Evolutionary conservation across 2,797 vertebrate species (phyloP), one percentile per base, ranked within the genome.

Genomic region (Xenopus petersii): DNA sequence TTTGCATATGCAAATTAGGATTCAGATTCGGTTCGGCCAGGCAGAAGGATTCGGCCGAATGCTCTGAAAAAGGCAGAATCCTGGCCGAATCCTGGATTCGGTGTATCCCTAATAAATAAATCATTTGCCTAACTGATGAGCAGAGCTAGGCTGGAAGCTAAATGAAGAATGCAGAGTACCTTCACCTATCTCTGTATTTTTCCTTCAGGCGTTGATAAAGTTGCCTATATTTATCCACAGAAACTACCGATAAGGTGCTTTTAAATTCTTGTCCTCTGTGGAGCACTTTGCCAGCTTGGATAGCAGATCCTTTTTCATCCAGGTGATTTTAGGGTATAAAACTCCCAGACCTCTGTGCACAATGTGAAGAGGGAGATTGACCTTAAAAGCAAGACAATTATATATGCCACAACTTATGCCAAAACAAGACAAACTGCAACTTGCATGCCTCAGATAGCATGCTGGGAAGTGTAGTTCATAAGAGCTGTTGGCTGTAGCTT

Each of bases 191-290:
- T 81, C 86, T 95, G 84, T 98, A 96, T 82, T 97, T 96, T 80
- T 93, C 91, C 82, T 98, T 99, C 64, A 99, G 94, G 30, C 84
- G 87, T 85, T 94, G 95, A 88, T 98, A 98, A 61, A 84, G 30
- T 1, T 80, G 4, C 80, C 93, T 92, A 84, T 99, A 99, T 82
- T 92, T 95, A 82, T 89, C 88, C n/a, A 99, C 64, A 0, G 95
- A 86, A 84, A 99, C 81, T 64, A 98, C 93, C 0, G 96, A 98
- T 13, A 99, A 88, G 0, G 95, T 98, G 83, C 86, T 94, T 81
- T 84, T 93, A 88, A 98, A 97, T 79, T 81, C 77, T 79, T 91
- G 83, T 81, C 85, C 74, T 93, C 91, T 0, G 86, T 74, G 0
- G 93, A 92, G 97, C 97, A 99, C 75, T 92, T 93, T 79, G 88